Conservation (phyloP, 2,113 vertebrate genomes). For the Pterocles orientalis region DNA sequence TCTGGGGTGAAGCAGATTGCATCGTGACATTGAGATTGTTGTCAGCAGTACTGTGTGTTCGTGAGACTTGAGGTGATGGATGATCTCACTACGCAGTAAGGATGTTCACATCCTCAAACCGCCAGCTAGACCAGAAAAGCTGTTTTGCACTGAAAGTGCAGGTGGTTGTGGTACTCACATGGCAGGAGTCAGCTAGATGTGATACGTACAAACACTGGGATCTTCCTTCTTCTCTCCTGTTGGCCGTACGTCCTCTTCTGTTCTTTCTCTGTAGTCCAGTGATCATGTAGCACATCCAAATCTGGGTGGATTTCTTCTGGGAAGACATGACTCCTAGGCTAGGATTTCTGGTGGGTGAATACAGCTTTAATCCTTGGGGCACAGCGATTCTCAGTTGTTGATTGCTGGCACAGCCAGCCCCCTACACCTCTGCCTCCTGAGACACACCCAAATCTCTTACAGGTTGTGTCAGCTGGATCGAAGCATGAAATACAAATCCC, state of each 20-base stretch:
- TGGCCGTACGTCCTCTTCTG: not conserved
- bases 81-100: not conserved
- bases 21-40: not conserved
- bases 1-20: not conserved
- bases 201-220: not conserved
- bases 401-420: not conserved
- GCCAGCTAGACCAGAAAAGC: not conserved
- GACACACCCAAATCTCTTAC: not conserved
- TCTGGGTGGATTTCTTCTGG: not conserved
- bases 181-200: not conserved
- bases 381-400: not conserved
- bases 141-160: not conserved
- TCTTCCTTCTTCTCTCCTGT: not conserved
- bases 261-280: not conserved
- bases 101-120: not conserved
- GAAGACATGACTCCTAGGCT: not conserved
- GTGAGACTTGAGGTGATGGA: not conserved
- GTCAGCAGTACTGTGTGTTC: not conserved
- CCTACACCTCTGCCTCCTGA: not conserved
- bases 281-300: not conserved
- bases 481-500: not conserved
- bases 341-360: not conserved
- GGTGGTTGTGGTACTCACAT: rapidly evolving
- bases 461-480: not conserved
- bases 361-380: not conserved